Percentiles rank a stretch among this genome's conserved stretches.
phyloP scores from a whole-genome alignment of 2,888 invertebrate genomes.

The Leptopterna dolabrata region DNA sequence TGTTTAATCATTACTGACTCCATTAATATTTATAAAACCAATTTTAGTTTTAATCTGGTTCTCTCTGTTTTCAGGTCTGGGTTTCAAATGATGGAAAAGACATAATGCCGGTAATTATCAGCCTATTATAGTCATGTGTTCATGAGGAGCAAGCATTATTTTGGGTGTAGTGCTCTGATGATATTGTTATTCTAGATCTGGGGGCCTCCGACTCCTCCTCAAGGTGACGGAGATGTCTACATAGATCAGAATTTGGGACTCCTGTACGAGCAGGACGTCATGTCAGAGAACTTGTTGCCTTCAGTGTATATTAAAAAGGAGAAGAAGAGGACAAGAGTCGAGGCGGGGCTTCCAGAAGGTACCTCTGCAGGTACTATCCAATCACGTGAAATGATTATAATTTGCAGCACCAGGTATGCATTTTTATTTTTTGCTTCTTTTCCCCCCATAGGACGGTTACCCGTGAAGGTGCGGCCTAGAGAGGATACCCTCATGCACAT shows the following conservation, averaged over 20 bases:
- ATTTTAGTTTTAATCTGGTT: background rate
- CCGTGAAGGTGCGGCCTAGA: constrained; percentile 67
- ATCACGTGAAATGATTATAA: too few relatives aligned
- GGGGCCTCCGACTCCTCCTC: constrained; percentile 97
- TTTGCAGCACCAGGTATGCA: background rate
- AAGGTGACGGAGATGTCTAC: constrained; percentile 91
- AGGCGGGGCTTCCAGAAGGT: constrained; percentile 72
- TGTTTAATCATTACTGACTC: too few relatives aligned
- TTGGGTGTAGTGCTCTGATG: background rate
- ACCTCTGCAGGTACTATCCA: too few relatives aligned
- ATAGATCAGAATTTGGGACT: constrained; percentile 86
- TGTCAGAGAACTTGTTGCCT: constrained; percentile 84
- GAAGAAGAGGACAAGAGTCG: constrained; percentile 77
- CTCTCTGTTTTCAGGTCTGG: constrained; percentile 76
- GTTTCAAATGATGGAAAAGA: constrained; percentile 77
- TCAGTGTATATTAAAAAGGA: constrained; percentile 84
- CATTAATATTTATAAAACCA: too few relatives aligned
- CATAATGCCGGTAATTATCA: constrained; percentile 83
- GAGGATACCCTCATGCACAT: constrained; percentile 78
- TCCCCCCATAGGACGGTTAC: constrained; percentile 56
- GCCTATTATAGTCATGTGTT: background rate
- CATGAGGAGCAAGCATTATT: background rate
- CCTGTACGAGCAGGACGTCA: constrained; percentile 80
- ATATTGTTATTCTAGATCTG: constrained; percentile 78
- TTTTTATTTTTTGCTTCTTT: background rate